Percentiles rank a stretch among this genome's conserved stretches.
phyloP scores from a whole-genome alignment of 1,140 invertebrate genomes.

The Wiebesia pumilae region DNA sequence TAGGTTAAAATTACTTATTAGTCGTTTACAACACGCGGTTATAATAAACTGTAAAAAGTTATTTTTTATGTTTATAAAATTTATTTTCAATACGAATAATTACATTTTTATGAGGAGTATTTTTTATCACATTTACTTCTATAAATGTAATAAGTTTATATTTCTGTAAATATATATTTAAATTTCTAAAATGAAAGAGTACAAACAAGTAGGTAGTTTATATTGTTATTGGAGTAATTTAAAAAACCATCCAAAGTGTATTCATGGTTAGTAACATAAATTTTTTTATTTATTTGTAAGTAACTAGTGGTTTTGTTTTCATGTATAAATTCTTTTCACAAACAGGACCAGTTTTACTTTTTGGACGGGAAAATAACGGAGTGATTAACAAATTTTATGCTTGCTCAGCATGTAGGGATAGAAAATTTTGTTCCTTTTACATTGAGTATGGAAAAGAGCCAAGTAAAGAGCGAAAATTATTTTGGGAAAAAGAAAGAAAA shows the following conservation, averaged over 20 bases:
- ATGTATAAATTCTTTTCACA: conserved; percentile 40
- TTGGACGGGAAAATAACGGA: conserved; percentile 74
- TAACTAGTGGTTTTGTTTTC: conserved; percentile 14
- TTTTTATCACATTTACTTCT: background rate
- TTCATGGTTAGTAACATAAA: conserved; percentile 71
- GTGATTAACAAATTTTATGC: conserved; percentile 80
- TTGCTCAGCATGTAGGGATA: conserved; percentile 86
- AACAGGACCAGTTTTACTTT: conserved; percentile 82
- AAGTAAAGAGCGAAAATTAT: conserved; percentile 72
- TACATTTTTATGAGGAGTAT: background rate
- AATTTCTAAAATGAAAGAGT: conserved; percentile 38
- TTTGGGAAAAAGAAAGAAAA: conserved; percentile 74
- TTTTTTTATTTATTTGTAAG: conserved; percentile 1
- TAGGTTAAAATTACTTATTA: background rate
- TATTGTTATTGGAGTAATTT: conserved; percentile 67
- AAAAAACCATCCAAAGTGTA: conserved; percentile 65
- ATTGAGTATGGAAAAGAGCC: conserved; percentile 76
- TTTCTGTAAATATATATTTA: too few relatives aligned
- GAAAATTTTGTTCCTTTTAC: conserved; percentile 83
- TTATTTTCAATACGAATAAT: background rate
- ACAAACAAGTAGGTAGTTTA: conserved; percentile 49
- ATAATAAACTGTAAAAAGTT: too few relatives aligned
- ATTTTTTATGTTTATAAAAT: background rate
- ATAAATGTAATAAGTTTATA: too few relatives aligned
- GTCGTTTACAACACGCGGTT: background rate